phyloP scores from a whole-genome alignment of 2,797 vertebrate species.

The Acomys russatus region DNA sequence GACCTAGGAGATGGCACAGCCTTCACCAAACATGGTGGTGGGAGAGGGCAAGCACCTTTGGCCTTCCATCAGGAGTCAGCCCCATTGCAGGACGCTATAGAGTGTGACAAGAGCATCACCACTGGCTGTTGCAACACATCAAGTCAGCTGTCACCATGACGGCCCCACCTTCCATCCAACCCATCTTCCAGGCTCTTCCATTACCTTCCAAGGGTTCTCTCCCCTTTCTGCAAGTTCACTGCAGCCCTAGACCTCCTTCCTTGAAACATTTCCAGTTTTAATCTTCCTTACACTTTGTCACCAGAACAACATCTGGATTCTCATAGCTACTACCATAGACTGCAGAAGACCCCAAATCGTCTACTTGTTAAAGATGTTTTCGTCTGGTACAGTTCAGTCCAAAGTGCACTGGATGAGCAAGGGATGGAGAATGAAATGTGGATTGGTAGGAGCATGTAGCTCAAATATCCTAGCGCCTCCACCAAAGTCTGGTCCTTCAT shows the following conservation, averaged over 20 bases:
- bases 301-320: not conserved
- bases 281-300: not conserved
- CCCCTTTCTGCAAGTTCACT: not conserved
- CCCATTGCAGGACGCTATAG: too few species aligned
- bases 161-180: too few species aligned
- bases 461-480: not conserved
- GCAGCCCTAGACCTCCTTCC: not conserved
- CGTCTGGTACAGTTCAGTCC: not conserved
- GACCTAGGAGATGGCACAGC: not conserved
- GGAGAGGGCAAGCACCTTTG: not conserved
- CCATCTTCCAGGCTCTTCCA: not conserved
- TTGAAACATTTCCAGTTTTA: not conserved
- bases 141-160: too few species aligned
- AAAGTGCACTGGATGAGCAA: not conserved
- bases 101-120: not conserved
- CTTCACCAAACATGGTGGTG: accelerated
- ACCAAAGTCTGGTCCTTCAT: not conserved
- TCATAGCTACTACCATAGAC: not conserved
- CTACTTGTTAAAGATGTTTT: not conserved
- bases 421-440: not conserved
- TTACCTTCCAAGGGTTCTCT: too few species aligned
- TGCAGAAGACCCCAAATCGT: not conserved
- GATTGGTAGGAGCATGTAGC: not conserved
- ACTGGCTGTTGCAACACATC: too few species aligned
- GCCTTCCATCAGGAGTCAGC: not conserved